These are phyloP conservation scores for Pelmatolapia mariae DNA, from an alignment of 2,113 vertebrate species.

Conservation along the genomic window DNA sequence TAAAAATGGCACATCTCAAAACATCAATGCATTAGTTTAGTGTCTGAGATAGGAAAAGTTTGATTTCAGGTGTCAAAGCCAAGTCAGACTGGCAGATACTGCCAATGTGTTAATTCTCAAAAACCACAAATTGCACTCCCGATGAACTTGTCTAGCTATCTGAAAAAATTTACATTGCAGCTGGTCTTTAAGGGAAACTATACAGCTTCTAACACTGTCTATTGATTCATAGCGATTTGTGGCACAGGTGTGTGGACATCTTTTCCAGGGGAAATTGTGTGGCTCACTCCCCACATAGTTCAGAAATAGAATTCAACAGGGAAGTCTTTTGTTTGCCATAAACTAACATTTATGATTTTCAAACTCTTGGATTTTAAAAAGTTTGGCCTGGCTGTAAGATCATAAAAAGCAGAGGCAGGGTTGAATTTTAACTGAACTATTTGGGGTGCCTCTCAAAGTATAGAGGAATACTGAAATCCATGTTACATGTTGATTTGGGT, in stretches of 20 bases:
- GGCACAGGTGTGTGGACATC: background rate
- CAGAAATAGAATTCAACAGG: background rate
- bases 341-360: background rate
- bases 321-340: background rate
- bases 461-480: conserved; percentile 70
- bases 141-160: background rate
- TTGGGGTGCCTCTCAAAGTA: conserved; percentile 38
- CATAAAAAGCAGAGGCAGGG: background rate
- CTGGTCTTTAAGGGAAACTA: conserved; percentile 13
- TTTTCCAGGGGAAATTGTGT: background rate
- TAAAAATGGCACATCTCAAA: background rate
- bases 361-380: background rate
- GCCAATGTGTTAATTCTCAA: background rate
- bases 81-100: background rate
- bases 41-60: background rate
- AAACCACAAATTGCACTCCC: conserved; percentile 43
- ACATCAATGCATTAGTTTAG: background rate
- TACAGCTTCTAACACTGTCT: background rate
- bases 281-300: background rate
- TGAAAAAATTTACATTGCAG: conserved; percentile 11
- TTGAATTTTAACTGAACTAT: conserved; percentile 29
- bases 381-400: background rate
- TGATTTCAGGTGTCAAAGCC: background rate
- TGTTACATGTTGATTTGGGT: conserved; percentile 42
- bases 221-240: background rate